Conservation (phyloP, 2,113 vertebrate genomes). For the Aptenodytes forsteri region DNA sequence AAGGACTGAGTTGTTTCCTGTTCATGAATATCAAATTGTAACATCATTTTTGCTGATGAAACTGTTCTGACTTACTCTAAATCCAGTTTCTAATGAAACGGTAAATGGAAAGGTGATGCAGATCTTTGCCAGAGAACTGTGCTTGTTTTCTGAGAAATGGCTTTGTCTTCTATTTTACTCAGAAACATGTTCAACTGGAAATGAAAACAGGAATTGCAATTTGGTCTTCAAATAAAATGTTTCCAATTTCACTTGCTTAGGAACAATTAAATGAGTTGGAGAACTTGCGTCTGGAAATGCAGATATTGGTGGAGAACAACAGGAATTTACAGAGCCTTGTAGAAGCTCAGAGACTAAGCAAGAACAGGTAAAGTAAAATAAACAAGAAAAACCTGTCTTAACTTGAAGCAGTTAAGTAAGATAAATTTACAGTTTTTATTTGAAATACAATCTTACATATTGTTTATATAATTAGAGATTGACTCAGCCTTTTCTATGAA, state of each 20-base stretch:
- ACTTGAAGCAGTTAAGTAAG: not conserved
- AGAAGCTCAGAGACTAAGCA: constrained; percentile 41
- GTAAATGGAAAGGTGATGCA: not conserved
- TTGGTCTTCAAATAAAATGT: not conserved
- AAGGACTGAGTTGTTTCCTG: not conserved
- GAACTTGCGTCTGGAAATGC: constrained; percentile 82
- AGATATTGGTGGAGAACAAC: constrained; percentile 82
- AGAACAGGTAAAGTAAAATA: constrained; percentile 60
- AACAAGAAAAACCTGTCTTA: not conserved
- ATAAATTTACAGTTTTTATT: not conserved
- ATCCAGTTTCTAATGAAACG: not conserved
- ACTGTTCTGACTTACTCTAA: not conserved
- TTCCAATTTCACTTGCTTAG: constrained; percentile 68
- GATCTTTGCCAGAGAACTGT: not conserved
- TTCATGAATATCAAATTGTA: not conserved
- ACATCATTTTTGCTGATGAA: not conserved
- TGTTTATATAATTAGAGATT: not conserved
- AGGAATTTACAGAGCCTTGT: constrained; percentile 79
- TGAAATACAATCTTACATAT: not conserved
- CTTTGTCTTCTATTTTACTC: not conserved
- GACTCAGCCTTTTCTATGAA: not conserved
- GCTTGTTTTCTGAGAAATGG: not conserved
- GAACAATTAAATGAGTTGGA: constrained; percentile 85
- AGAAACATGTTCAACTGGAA: not conserved
- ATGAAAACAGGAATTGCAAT: not conserved